Evolutionary conservation across 1,140 invertebrate species (phyloP), one percentile per base, ranked within the genome.

Genomic region (Drosophila busckii): DNA sequence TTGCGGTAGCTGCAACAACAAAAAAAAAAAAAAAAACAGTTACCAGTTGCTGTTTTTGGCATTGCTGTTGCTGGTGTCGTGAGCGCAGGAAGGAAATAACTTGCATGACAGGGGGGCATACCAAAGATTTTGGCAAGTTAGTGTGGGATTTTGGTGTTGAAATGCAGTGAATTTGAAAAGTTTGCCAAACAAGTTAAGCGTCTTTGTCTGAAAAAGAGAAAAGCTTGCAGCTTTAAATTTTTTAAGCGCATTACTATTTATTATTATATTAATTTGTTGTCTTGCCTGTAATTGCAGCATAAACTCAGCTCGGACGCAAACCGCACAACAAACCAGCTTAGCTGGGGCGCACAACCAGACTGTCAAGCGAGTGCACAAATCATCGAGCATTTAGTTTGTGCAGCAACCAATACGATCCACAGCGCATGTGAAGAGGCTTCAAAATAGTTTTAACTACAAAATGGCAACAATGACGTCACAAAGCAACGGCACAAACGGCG

Each of bases 161-260:
- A 62, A 62, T 56, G 59, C 62, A 67, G 58, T 78, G 73, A 73
- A 58, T 73, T 80, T 78, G 70, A 78, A 80, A 80, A 70, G 55
- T 78, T 49, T 54, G 44, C 56, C 64, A 49, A 78, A 73, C 64
- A 78, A 80, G 73, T 78, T 78, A 78, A 78, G 80, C 73, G 63
- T 25, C 49, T 54, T 56, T 64, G 61, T 60, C 40, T 59, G 38
- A 37, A 44, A 32, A 16, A 40, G 12, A 32, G 35, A 50, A 46
- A 50, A 58, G 17, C 46, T 9, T 26, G 16, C 32, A 41, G 31
- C 45, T 55, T 29, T 41, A 22, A 46, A 29, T 31, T 52, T 10
- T n/a, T 25, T 16, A 4, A 19, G 7, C 22, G 7, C 7, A 45
- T 45, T 20, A 25, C 2, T 25, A 19, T 25, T 25, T 32, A 19